phyloP scores from a whole-genome alignment of 2,113 vertebrate species.

The Sapayoa aenigma region DNA sequence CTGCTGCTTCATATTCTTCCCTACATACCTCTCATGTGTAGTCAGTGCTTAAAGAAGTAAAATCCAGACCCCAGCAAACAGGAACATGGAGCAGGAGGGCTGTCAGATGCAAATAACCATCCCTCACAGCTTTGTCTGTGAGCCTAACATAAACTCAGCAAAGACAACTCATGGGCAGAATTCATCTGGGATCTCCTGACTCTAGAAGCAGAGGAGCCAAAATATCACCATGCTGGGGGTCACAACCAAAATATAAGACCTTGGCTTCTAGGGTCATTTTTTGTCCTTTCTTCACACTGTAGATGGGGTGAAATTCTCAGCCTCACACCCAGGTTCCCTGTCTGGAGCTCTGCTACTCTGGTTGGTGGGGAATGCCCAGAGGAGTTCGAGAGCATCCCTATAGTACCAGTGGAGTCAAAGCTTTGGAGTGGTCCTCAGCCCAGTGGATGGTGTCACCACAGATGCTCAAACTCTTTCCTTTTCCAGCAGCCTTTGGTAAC shows the following conservation, averaged over 20 bases:
- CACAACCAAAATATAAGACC: not conserved
- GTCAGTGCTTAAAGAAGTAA: not conserved
- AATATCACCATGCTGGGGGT: accelerated
- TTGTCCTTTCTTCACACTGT: not conserved
- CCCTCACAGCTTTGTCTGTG: not conserved
- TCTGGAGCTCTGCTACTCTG: not conserved
- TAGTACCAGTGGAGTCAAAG: not conserved
- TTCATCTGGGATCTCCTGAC: not conserved
- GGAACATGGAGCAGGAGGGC: not conserved
- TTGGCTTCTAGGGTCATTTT: not conserved
- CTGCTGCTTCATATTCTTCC: not conserved
- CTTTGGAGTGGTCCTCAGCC: not conserved
- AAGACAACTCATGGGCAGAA: not conserved
- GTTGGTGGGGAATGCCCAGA: not conserved
- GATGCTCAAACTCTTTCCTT: not conserved
- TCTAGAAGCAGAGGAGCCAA: not conserved
- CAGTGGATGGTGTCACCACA: not conserved
- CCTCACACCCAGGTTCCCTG: not conserved
- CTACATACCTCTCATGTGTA: not conserved
- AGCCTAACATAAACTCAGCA: not conserved
- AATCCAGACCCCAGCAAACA: not conserved
- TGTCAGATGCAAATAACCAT: accelerated
- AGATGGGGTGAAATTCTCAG: accelerated
- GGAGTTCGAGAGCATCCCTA: not conserved
- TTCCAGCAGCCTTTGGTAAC: not conserved